phyloP scores from a whole-genome alignment of 2,113 vertebrate species.

The Sturnus vulgaris region DNA sequence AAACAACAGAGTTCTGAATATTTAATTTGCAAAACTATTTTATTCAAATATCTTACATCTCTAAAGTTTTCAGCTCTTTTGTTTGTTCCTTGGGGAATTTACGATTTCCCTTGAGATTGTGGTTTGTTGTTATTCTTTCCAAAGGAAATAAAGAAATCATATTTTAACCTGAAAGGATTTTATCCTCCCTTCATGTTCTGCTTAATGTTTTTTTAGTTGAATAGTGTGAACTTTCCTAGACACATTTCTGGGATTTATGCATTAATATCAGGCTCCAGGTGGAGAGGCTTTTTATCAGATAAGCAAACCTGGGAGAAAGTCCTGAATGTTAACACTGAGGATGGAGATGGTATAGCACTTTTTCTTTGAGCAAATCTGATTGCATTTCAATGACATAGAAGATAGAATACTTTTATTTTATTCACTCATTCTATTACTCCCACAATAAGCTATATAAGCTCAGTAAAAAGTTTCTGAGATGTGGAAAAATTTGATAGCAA shows the following conservation, averaged over 20 bases:
- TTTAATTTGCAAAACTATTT: background rate
- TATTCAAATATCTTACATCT: background rate
- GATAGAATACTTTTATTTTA: constrained; percentile 60
- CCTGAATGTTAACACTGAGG: constrained; percentile 43
- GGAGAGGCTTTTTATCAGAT: constrained; percentile 53
- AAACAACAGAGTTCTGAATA: background rate
- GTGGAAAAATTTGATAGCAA: constrained; percentile 38
- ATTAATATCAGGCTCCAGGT: constrained; percentile 56
- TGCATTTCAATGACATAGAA: constrained; percentile 63
- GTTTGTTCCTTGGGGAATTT: background rate
- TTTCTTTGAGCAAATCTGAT: constrained; percentile 40
- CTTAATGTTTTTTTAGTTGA: constrained; percentile 45
- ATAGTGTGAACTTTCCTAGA: constrained; percentile 47
- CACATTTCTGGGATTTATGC: constrained; percentile 57
- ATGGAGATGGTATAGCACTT: constrained; percentile 12
- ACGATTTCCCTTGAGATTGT: background rate
- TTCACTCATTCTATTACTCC: constrained; percentile 55
- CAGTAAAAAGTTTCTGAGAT: constrained; percentile 11
- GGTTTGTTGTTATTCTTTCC: background rate
- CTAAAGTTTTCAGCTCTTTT: background rate
- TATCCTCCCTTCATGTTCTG: constrained; percentile 27
- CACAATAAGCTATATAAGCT: constrained; percentile 37
- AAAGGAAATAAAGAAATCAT: constrained; percentile 16
- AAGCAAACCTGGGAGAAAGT: constrained; percentile 47
- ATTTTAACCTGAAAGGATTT: constrained; percentile 23